Evolutionary conservation across 2,888 invertebrate genomes (phyloP).

Genomic region (Arctia plantaginis): DNA sequence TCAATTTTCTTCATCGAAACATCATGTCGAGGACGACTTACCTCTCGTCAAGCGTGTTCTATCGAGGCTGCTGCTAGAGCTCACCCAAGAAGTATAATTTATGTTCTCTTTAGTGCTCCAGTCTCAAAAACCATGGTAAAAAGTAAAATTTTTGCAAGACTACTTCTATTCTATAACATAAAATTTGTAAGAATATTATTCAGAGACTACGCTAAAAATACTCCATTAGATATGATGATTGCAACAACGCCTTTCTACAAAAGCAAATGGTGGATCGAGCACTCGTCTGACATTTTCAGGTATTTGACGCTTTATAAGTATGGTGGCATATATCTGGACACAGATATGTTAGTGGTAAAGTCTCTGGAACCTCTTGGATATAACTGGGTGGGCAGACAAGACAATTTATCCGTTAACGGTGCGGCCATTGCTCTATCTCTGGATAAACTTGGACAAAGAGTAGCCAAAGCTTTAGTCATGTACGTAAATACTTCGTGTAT

Average conservation of each 20-base stretch:
- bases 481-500: background rate
- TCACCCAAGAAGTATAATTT: constrained; percentile 16
- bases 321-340: background rate
- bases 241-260: background rate
- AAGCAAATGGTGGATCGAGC: background rate
- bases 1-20: constrained; percentile 35
- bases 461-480: background rate
- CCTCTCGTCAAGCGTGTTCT: constrained; percentile 30
- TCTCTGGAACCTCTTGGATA: constrained; percentile 1
- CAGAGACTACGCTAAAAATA: background rate
- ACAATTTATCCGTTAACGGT: background rate
- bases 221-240: constrained; percentile 1
- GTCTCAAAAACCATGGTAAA: background rate
- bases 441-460: background rate
- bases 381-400: constrained; percentile 2
- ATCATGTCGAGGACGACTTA: constrained; percentile 27
- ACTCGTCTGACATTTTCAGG: background rate
- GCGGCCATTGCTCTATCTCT: constrained; percentile 11
- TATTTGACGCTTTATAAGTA: constrained; percentile 10
- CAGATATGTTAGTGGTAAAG: constrained; percentile 9
- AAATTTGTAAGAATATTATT: background rate
- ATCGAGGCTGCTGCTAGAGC: constrained; percentile 39
- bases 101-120: background rate
- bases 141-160: background rate
- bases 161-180: constrained; percentile 1